Conservation (phyloP, 2,113 vertebrate genomes). For the Ochotona princeps region DNA sequence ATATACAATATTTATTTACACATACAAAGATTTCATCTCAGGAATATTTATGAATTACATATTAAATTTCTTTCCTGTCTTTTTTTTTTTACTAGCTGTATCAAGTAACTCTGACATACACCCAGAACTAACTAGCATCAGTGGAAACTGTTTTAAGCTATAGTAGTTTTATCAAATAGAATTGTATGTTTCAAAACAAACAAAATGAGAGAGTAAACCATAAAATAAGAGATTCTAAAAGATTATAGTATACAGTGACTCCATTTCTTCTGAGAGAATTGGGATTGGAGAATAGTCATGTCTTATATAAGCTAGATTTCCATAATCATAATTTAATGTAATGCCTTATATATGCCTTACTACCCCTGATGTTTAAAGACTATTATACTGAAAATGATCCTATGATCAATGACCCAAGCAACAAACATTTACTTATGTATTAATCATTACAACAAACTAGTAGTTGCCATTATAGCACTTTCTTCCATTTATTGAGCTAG, state of each 20-base stretch:
- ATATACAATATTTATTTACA: not conserved
- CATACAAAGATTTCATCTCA: conserved; percentile 1
- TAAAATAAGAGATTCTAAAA: conserved; percentile 4
- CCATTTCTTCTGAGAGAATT: not conserved
- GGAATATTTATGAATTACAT: not conserved
- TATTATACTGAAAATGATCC: not conserved
- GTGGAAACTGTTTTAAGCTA: not conserved
- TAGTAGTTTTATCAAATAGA: conserved; percentile 12
- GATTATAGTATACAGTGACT: not conserved
- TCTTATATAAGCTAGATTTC: not conserved
- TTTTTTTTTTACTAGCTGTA: not conserved
- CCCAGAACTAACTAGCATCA: not conserved
- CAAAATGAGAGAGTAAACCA: not conserved
- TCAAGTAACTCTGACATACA: not conserved
- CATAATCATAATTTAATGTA: not conserved
- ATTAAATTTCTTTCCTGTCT: not conserved
- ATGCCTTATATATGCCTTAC: not conserved
- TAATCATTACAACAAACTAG: not conserved
- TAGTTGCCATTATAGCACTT: conserved; percentile 31
- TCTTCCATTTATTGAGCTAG: not conserved
- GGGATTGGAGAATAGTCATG: not conserved
- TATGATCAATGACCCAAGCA: not conserved
- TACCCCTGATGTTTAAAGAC: conserved; percentile 11
- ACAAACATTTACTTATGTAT: not conserved
- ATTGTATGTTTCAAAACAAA: conserved; percentile 19